Evolutionary conservation across 1,140 invertebrate genomes (phyloP).

Genomic region (Leptopilina clavipes): DNA sequence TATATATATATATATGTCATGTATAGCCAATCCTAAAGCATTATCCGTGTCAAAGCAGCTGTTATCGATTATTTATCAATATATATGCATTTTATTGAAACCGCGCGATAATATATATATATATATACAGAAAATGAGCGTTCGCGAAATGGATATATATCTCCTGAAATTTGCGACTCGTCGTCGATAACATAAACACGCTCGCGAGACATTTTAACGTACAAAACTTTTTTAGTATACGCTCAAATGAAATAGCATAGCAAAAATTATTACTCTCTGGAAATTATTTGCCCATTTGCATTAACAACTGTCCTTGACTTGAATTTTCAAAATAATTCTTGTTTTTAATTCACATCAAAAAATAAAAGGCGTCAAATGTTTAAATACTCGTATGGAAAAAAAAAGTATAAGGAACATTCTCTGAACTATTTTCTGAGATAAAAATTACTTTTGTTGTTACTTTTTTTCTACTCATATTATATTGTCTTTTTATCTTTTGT

Average conservation of each 20-base stretch:
- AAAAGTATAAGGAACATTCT: too few relatives aligned
- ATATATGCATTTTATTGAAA: constrained; percentile 28
- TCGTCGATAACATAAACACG: neutral
- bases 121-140: neutral
- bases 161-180: neutral
- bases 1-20: too few relatives aligned
- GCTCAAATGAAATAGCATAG: neutral
- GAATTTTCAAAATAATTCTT: neutral
- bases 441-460: too few relatives aligned
- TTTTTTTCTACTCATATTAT: neutral
- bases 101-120: constrained; percentile 29
- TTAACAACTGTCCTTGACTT: constrained; percentile 4
- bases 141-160: constrained; percentile 3
- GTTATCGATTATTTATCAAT: constrained; percentile 41
- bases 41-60: neutral
- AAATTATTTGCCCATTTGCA: neutral
- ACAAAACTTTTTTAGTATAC: neutral
- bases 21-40: neutral
- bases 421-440: too few relatives aligned
- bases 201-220: neutral
- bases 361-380: neutral
- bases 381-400: too few relatives aligned
- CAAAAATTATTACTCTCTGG: neutral
- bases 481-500: constrained; percentile 17
- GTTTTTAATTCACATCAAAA: neutral